Conservation (phyloP, 2,797 vertebrate species). For the Molossus alvarezi region DNA sequence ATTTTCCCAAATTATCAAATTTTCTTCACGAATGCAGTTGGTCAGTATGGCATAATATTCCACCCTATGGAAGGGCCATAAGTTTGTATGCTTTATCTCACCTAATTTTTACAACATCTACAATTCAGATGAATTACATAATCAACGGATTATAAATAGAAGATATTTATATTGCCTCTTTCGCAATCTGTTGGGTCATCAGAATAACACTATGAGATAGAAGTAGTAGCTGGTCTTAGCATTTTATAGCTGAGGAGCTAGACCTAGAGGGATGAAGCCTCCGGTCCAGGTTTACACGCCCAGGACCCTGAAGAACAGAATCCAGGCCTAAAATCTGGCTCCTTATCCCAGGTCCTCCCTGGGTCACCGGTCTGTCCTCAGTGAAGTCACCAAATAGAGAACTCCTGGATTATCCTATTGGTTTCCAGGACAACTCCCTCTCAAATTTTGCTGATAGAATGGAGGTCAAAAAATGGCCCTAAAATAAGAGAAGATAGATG, state of each 20-base stretch:
- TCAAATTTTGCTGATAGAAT: background rate
- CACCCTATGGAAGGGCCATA: fast-evolving
- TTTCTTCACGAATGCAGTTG: background rate
- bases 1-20: background rate
- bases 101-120: background rate
- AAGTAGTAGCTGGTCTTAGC: background rate
- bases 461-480: background rate
- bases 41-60: background rate
- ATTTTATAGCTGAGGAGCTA: background rate
- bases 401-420: background rate
- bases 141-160: background rate
- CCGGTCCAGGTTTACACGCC: background rate
- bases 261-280: background rate
- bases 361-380: fast-evolving
- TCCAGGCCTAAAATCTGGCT: too few species aligned
- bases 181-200: background rate
- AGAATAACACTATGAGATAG: background rate
- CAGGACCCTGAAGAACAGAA: background rate
- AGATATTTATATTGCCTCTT: background rate
- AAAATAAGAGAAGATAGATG: background rate
- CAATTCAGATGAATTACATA: background rate
- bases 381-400: background rate
- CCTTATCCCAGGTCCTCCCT: fast-evolving
- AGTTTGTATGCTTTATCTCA: background rate
- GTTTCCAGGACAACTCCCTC: background rate